phyloP scores from a whole-genome alignment of 37 sponge, comb jelly and placozoan species.

The Spongia lamella region DNA sequence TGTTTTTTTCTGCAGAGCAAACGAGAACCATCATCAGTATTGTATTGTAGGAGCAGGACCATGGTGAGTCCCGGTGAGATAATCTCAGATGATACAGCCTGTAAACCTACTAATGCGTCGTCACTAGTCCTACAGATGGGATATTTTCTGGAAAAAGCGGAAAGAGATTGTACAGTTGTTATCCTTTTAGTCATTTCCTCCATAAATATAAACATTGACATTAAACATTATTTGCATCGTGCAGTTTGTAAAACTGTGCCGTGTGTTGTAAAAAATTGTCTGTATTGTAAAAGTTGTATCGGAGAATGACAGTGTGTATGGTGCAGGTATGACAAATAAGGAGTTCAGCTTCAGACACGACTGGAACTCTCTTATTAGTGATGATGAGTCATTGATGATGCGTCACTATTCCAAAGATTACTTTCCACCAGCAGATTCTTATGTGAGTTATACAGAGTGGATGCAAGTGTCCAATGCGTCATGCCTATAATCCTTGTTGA shows the following conservation, averaged over 20 bases:
- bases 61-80: constrained; percentile 40
- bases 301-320: no score
- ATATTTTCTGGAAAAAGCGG: constrained; percentile 72
- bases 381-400: constrained; percentile 73
- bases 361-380: constrained; percentile 94
- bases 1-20: no score
- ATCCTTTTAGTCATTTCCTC: no score
- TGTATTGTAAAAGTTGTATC: no score
- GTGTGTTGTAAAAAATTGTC: no score
- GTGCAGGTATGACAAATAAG: constrained; percentile 72
- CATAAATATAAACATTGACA: no score
- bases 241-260: no score
- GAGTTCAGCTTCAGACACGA: constrained; percentile 96
- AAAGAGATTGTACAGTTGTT: constrained; percentile 87
- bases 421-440: constrained; percentile 88
- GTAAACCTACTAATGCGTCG: not conserved
- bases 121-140: constrained; percentile 84
- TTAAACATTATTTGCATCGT: no score
- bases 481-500: no score
- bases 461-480: no score
- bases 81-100: no score
- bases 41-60: constrained; percentile 95
- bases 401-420: constrained; percentile 84
- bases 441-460: no score
- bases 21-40: constrained; percentile 27